These are phyloP conservation scores for Pelagia noctiluca DNA, from an alignment of 30 jellyfish, hydroid and myxozoan species.

Conservation along the genomic window DNA sequence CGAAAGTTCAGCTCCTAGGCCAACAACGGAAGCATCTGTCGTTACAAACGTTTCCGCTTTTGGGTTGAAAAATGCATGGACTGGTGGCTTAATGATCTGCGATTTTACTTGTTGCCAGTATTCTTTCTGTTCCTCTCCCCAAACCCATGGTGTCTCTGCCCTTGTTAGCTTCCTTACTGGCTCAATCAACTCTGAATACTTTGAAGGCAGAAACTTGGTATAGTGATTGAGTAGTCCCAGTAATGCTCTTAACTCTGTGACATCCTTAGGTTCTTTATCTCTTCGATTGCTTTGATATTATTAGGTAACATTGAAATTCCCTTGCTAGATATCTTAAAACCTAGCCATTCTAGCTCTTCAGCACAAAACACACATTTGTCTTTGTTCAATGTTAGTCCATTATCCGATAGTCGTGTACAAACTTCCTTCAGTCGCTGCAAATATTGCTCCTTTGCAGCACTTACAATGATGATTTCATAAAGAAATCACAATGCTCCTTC, in stretches of 20 bases:
- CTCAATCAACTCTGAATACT: conserved; percentile 5
- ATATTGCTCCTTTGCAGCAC: not conserved
- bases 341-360: not conserved
- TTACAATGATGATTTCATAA: not conserved
- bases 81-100: conserved; percentile 32
- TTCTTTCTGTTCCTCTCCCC: conserved; percentile 27
- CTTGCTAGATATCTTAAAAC: not conserved
- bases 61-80: conserved; percentile 44
- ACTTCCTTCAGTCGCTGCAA: conserved; percentile 4
- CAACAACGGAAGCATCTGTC: conserved; percentile 40
- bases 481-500: not conserved
- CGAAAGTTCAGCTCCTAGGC: conserved; percentile 48
- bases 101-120: conserved; percentile 12
- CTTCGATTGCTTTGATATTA: not conserved
- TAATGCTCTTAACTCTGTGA: not conserved
- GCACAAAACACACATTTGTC: not conserved
- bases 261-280: not conserved
- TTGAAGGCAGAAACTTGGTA: not conserved
- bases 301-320: not conserved
- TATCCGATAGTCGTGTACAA: not conserved
- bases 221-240: not conserved
- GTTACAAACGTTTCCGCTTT: conserved; percentile 34
- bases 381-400: not conserved
- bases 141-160: conserved; percentile 20
- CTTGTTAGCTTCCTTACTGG: not conserved